These are phyloP conservation scores for Antechinus flavipes DNA, from an alignment of 2,113 vertebrate genomes.

Conservation along the genomic window DNA sequence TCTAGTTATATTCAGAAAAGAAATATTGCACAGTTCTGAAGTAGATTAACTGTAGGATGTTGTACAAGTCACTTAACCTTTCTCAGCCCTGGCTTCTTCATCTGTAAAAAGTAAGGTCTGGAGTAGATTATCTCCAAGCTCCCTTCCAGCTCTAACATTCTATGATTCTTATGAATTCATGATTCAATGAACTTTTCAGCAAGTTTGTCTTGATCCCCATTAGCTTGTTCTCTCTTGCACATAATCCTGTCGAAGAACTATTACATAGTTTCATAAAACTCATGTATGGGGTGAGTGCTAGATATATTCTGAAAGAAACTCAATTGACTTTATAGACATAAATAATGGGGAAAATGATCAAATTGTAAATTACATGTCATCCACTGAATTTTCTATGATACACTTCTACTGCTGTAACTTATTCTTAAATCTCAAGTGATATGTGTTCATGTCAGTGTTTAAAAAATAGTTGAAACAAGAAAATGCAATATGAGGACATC, in stretches of 20 bases:
- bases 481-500: not conserved
- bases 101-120: not conserved
- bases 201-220: not conserved
- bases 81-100: not conserved
- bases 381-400: not conserved
- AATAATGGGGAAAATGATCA: not conserved
- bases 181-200: conserved; percentile 44
- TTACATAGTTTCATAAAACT: not conserved
- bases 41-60: not conserved
- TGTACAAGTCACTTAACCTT: not conserved
- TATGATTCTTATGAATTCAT: not conserved
- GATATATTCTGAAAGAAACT: not conserved
- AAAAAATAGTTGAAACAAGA: not conserved
- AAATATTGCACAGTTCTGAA: not conserved
- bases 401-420: not conserved
- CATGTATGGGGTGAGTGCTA: accelerated
- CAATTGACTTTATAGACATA: not conserved
- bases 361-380: not conserved
- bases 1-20: not conserved
- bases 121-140: not conserved
- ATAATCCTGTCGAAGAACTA: not conserved
- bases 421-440: not conserved
- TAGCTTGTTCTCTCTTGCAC: not conserved
- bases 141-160: not conserved
- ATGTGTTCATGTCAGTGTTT: not conserved